Base-by-base conservation (phyloP, 2,113 vertebrate species). In the Peromyscus polionotus region DNA sequence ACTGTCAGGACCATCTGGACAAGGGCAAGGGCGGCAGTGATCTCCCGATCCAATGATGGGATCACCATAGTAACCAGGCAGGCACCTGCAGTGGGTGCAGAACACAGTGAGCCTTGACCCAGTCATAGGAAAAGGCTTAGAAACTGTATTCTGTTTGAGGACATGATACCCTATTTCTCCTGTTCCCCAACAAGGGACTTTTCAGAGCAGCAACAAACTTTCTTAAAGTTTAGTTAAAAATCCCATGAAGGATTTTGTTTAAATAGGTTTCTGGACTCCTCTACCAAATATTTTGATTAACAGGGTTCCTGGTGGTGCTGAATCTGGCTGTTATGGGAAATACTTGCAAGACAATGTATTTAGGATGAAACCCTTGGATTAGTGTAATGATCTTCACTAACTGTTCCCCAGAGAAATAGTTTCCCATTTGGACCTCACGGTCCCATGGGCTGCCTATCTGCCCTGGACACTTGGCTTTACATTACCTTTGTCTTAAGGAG, bases 11-110 rank as follows among this genome's bases (percentile, higher is more conserved):
- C 99, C 99, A 0, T 99, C 99, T 0, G 99, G 99, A 96, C 99
- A 99, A 93, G 99, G 99, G 75, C 99, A 99, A 54, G 99, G 99
- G 11, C 99, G 99, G 96, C 99, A 99, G 97, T 99, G 99, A 94
- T 99, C 99, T 1, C 99, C 99, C 0, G 99, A 99, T 16, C 99
- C 99, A 89, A 99, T 98, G 85, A 99, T 89, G 0, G 99, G 99
- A 96, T 99, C 98, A 2, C 99, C 99, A 0, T 99, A 99, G 98
- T 99, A 99, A 96, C 99, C 99, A 73, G 98, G 97, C 95, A 99
- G 90, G 98, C 99, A 99, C 97, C 99, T 99, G 97, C 0, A 14
- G 26, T 24, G 36, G 7, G 68, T 45, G 4, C 57, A 67, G 57
- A 67, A 92, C 24, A 90, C 17, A 91, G 11, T 79, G 13, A 81